Percentiles rank a stretch among this genome's conserved stretches.
Evolutionary conservation across 2,797 vertebrate species (phyloP).

Genomic region (Smutsia temminckii): DNA sequence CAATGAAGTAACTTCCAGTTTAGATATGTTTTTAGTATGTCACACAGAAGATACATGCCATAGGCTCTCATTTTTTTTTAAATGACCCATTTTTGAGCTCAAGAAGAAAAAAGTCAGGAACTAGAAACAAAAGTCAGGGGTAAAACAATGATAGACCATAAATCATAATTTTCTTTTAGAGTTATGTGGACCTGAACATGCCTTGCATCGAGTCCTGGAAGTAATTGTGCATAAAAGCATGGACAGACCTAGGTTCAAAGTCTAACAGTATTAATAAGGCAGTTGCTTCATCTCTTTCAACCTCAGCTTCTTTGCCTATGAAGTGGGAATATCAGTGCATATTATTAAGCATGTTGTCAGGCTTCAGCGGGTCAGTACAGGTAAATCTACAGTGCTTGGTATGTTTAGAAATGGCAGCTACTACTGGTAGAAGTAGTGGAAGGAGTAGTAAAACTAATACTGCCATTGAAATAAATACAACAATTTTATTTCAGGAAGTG

Average conservation of each 20-base stretch:
- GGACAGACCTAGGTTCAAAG: not conserved
- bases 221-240: accelerated
- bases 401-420: not conserved
- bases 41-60: not conserved
- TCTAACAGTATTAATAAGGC: too few species aligned
- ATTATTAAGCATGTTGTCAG: not conserved
- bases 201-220: not conserved
- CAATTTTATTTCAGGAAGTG: not conserved
- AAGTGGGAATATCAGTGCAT: not conserved
- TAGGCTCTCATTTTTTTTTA: not conserved
- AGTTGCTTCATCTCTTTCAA: not conserved
- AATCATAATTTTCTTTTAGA: not conserved
- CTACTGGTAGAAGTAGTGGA: not conserved
- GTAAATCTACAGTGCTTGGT: not conserved
- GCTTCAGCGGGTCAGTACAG: not conserved
- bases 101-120: not conserved
- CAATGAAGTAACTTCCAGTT: not conserved
- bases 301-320: not conserved
- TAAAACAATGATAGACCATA: not conserved
- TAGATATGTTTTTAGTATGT: not conserved
- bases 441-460: not conserved
- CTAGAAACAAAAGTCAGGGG: not conserved
- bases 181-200: not conserved
- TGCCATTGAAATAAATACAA: not conserved
- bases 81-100: not conserved